Evolutionary conservation across 2,797 vertebrate species (phyloP).

Genomic region (Helarctos malayanus): DNA sequence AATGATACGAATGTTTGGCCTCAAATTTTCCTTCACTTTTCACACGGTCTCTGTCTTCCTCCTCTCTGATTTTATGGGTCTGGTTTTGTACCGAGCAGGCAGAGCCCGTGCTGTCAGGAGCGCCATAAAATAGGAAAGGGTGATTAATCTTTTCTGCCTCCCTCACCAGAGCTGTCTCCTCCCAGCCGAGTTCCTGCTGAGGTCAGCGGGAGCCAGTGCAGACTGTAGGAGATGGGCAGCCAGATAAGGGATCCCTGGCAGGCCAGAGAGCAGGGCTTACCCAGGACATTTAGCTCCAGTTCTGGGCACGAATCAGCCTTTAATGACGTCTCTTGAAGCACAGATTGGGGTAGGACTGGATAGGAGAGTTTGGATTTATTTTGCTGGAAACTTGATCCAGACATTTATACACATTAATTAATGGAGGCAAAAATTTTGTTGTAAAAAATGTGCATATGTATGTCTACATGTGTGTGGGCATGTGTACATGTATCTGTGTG

Average conservation of each 20-base stretch:
- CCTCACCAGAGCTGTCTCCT: neutral
- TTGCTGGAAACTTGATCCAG: neutral
- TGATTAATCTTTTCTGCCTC: neutral
- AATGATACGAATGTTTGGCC: neutral
- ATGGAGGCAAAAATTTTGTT: neutral
- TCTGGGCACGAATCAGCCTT: neutral
- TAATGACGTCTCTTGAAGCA: neutral
- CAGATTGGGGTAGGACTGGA: neutral
- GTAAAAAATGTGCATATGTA: neutral
- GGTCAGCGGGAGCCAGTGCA: neutral
- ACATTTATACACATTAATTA: slow-evolving; percentile 26
- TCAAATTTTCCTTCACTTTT: neutral
- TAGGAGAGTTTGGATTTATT: neutral
- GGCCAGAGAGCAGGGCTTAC: neutral
- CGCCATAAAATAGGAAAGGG: neutral
- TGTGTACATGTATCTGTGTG: fast-evolving
- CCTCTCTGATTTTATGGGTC: neutral
- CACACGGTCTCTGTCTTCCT: neutral
- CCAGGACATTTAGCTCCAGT: neutral
- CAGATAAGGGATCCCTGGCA: neutral
- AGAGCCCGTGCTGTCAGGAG: fast-evolving
- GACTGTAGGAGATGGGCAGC: neutral
- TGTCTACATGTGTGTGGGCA: neutral
- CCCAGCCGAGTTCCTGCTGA: neutral
- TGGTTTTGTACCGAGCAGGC: neutral